phyloP scores from a whole-genome alignment of 2,113 vertebrate genomes.

The Melanotaenia duboulayi region DNA sequence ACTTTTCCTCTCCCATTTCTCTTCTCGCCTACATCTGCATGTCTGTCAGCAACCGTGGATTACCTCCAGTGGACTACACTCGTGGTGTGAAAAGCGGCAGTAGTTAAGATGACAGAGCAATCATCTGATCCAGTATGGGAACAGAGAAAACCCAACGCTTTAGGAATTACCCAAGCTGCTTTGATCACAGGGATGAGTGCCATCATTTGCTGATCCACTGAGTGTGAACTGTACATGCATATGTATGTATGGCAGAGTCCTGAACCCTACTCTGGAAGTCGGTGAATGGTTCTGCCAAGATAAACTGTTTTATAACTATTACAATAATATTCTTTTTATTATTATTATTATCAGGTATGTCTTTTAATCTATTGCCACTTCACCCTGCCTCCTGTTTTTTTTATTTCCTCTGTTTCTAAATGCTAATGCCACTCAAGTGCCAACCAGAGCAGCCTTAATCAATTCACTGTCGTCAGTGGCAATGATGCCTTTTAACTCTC shows the following conservation, averaged over 20 bases:
- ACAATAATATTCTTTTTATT: not conserved
- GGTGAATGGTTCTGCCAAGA: constrained; percentile 3
- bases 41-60: constrained; percentile 19
- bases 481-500: constrained; percentile 61
- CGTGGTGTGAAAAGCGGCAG: not conserved
- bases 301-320: not conserved
- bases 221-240: not conserved
- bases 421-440: constrained; percentile 41
- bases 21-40: not conserved
- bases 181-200: constrained; percentile 68
- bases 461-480: constrained; percentile 52
- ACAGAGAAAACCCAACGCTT: constrained; percentile 23
- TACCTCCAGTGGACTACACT: constrained; percentile 30
- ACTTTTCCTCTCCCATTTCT: not conserved
- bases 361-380: constrained; percentile 2
- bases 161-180: constrained; percentile 40
- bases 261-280: constrained; percentile 3
- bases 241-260: not conserved
- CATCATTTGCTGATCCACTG: constrained; percentile 38
- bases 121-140: constrained; percentile 33
- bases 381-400: constrained; percentile 18
- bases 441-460: constrained; percentile 50
- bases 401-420: constrained; percentile 24
- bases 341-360: not conserved
- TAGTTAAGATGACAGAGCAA: constrained; percentile 54